Evolutionary conservation across 2,888 invertebrate genomes (phyloP), one percentile per base, ranked within the genome.

Genomic region (Octodonta nipae): DNA sequence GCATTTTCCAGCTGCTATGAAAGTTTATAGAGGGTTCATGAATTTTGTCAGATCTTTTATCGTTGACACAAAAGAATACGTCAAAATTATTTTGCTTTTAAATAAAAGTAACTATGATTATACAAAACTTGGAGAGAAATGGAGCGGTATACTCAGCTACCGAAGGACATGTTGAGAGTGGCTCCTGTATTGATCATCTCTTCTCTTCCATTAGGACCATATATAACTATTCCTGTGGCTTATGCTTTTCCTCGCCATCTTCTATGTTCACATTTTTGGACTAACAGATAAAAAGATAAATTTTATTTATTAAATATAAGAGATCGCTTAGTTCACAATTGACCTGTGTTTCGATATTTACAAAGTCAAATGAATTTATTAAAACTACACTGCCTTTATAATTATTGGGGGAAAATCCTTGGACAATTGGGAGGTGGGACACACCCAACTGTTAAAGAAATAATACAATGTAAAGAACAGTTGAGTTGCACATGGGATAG

Each of bases 231-330:
- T 60, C 89, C 89, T 8, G 56, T 91, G 46, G 83, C 83, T 73
- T 86, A 83, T 55, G 68, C 79, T 55, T 86, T 79, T 58, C 91
- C 91, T 7, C 71, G 75, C 43, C 64, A 65, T 26, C 64, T 89
- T 26, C 64, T 92, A 6, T 80, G 83, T 28, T 73, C 78, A 1
- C 89, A 91, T 55, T 92, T 88, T 60, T 91, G 89, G 91, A 81
- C 82, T 0, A 60, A 78, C 29, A 75, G 87, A 50, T 89, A 91
- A 55, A 73, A 69, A 41, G 57, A 71, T 1, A 76, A 84, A 42
- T 91, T 86, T 58, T 70, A 74, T 16, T 60, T 73, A 4, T 61
- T 67, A 33, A 70, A 72, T 41, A 67, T 85, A 34, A 71, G 65
- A 34, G 69, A 72, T 16, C 64, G 78, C 11, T 59, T 86, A 1